Conservation (phyloP, 2,888 invertebrate species). For the Scaptomyza tumidula region DNA sequence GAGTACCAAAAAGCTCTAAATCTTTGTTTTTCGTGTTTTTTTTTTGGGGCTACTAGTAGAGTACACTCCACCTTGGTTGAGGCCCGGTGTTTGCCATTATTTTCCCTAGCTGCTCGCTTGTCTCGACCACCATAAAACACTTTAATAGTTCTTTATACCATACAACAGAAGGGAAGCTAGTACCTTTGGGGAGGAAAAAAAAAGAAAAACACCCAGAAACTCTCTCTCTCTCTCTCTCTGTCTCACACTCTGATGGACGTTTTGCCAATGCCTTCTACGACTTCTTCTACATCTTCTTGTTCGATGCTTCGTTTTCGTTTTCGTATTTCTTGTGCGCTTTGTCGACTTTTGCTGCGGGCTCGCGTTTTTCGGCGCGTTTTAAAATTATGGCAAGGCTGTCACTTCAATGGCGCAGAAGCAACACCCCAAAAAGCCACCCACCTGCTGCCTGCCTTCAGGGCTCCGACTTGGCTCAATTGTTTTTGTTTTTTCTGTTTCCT, state of each 20-base stretch:
- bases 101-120: conserved; percentile 79
- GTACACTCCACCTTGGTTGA: conserved; percentile 47
- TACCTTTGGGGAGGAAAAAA: background rate
- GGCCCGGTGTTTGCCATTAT: conserved; percentile 81
- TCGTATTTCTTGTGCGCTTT: conserved; percentile 30
- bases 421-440: conserved; percentile 7
- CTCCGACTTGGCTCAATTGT: conserved; percentile 43
- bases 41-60: conserved; percentile 22
- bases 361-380: conserved; percentile 61
- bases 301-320: conserved; percentile 41
- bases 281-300: conserved; percentile 10
- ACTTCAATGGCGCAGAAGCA: conserved; percentile 35
- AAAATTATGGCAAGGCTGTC: conserved; percentile 77
- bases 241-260: conserved; percentile 46
- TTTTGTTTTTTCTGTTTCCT: conserved; percentile 39
- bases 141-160: conserved; percentile 83
- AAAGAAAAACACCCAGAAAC: conserved; percentile 1
- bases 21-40: conserved; percentile 37
- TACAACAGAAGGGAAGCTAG: conserved; percentile 11
- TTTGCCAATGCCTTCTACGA: conserved; percentile 47
- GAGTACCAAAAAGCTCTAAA: conserved; percentile 65
- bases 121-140: conserved; percentile 84
- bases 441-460: conserved; percentile 17
- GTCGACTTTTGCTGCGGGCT: conserved; percentile 51
- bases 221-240: background rate